A percentile compares a stretch with the other conserved stretches of the same genome.
phyloP scores from a whole-genome alignment of 2,888 invertebrate genomes.

The Hoplodrina ambigua region DNA sequence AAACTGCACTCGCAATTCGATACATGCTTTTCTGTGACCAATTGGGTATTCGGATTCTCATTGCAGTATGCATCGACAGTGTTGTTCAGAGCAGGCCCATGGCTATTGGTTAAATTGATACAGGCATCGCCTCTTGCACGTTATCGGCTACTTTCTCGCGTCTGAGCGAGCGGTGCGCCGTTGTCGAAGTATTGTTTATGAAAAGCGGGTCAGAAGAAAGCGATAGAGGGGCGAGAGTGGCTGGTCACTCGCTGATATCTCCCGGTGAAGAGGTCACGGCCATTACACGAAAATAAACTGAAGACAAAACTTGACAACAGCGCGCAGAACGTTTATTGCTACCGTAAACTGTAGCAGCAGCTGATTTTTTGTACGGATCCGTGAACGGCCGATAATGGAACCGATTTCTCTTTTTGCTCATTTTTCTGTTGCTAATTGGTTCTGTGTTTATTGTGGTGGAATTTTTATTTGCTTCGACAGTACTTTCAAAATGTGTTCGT shows the following conservation, averaged over 20 bases:
- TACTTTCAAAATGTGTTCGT: slow-evolving; percentile 68
- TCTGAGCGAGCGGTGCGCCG: slow-evolving; percentile 76
- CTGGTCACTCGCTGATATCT: slow-evolving; percentile 86
- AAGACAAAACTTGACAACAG: slow-evolving; percentile 69
- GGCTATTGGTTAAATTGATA: slow-evolving; percentile 73
- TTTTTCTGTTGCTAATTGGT: slow-evolving; percentile 79
- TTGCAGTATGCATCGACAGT: slow-evolving; percentile 60
- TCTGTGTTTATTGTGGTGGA: slow-evolving; percentile 70
- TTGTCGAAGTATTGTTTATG: slow-evolving; percentile 88
- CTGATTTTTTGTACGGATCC: slow-evolving; percentile 75
- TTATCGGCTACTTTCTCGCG: slow-evolving; percentile 88
- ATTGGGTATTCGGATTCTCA: slow-evolving; percentile 67
- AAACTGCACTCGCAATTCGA: slow-evolving; percentile 67
- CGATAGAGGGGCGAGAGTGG: slow-evolving; percentile 81
- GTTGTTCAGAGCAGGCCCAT: slow-evolving; percentile 61
- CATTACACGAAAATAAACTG: slow-evolving; percentile 80
- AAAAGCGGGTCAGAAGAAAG: slow-evolving; percentile 90
- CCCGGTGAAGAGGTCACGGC: slow-evolving; percentile 87
- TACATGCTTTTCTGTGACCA: slow-evolving; percentile 70
- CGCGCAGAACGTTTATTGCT: slow-evolving; percentile 68
- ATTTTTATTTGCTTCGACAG: slow-evolving; percentile 66
- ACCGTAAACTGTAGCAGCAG: slow-evolving; percentile 79
- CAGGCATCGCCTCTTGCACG: slow-evolving; percentile 74
- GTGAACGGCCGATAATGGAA: slow-evolving; percentile 76
- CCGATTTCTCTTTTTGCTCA: slow-evolving; percentile 83